These are phyloP conservation scores for Platycheirus albimanus DNA, from an alignment of 2,888 invertebrate species.

Conservation along the genomic window DNA sequence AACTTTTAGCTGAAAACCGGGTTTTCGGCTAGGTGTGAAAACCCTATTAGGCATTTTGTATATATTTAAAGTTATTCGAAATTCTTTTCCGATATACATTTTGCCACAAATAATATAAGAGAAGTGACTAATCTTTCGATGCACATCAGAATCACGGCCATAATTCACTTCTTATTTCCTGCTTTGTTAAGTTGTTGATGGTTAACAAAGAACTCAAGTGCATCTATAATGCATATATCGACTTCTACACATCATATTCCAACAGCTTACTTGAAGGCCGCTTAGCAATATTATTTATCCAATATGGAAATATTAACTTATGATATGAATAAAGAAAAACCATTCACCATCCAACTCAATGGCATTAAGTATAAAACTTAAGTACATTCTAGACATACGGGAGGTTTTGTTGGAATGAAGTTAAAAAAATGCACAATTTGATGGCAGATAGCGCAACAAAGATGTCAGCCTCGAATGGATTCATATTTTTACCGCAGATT, in stretches of 20 bases:
- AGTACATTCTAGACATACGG: not conserved
- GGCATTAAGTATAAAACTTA: not conserved
- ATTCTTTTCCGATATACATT: too few species aligned
- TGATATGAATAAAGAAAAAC: constrained; percentile 41
- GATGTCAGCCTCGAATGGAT: constrained; percentile 41
- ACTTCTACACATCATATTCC: constrained; percentile 16
- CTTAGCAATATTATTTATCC: not conserved
- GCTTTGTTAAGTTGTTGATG: constrained; percentile 12
- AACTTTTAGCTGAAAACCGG: too few species aligned
- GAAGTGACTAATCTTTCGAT: too few species aligned
- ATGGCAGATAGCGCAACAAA: constrained; percentile 33
- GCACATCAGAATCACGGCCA: not conserved
- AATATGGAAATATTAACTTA: constrained; percentile 19
- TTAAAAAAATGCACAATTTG: constrained; percentile 44
- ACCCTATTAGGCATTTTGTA: too few species aligned
- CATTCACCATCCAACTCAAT: constrained; percentile 35
- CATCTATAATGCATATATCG: constrained; percentile 1
- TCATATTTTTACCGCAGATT: constrained; percentile 19
- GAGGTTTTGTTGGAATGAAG: not conserved
- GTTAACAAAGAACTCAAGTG: constrained; percentile 28
- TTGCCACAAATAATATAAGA: too few species aligned
- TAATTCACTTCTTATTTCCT: constrained; percentile 26
- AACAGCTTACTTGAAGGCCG: constrained; percentile 44
- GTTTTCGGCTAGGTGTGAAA: too few species aligned
- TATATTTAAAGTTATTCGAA: too few species aligned